Evolutionary conservation across 2,888 invertebrate genomes (phyloP), one percentile per base, ranked within the genome.

Genomic region (Adineta ricciae): DNA sequence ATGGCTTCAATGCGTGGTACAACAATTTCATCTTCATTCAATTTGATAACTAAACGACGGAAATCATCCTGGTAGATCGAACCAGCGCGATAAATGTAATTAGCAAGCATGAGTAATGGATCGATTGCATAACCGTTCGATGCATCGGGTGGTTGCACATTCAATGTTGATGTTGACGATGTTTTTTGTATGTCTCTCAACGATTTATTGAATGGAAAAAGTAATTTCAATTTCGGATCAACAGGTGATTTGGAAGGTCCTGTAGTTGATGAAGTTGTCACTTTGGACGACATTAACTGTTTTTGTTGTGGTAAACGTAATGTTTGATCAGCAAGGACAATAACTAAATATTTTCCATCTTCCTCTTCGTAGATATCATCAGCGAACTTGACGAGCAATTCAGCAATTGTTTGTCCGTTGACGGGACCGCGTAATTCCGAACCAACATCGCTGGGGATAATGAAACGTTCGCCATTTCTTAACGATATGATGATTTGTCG

Each of bases 381-480:
- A n/a, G 78, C 78, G 41, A n/a, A 38, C 41, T 41, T 41, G 14
- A 41, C 41, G n/a, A 78, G 41, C 41, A 78, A 78, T 41, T 41
- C 78, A n/a, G 78, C 78, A 11, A 78, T 41, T 7, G 78, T 78
- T 78, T 41, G 78, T 11, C 78, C 78, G 41, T 78, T 78, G 14
- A 78, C 41, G n/a, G 41, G 41, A 78, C 78, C 78, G 41, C n/a
- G 24, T 78, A 78, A 78, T 78, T 78, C 41, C n/a, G 19, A 19
- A 78, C 78, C 78, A 78, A 90, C 98, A 91, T 99, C 99, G 1
- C 97, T 96, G 73, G 99, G 99, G 87, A 99, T 92, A 32, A 96
- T 96, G 27, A 99, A 92, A 89, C 99, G 95, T 92, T 99, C 99
- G 87, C 99, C 99, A 90, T 99, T 99, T n/a, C 78, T 38, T 14